A percentile compares a stretch with the other conserved stretches of the same genome.
Conservation (phyloP, 2,888 invertebrate genomes). For the Diaperis boleti region DNA sequence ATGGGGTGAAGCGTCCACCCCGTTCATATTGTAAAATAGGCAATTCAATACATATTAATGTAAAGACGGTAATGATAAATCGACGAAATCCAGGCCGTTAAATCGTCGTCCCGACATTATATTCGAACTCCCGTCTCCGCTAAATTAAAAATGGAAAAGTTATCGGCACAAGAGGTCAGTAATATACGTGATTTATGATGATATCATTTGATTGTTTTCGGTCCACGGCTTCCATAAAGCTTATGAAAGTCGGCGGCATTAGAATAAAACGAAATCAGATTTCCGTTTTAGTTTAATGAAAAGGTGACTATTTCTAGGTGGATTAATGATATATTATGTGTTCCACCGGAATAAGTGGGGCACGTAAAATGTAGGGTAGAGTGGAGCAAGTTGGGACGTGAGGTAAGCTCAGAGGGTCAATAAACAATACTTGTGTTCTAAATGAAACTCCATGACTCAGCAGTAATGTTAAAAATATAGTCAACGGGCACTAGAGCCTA, state of each 20-base stretch:
- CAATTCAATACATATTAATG: constrained; percentile 4
- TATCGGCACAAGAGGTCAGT: constrained; percentile 15
- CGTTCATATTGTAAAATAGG: background rate
- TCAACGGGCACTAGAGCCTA: too few species aligned
- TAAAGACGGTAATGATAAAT: constrained; percentile 21
- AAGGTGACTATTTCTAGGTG: constrained; percentile 11
- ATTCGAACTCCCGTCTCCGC: background rate
- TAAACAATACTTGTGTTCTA: too few species aligned
- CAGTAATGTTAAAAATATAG: too few species aligned
- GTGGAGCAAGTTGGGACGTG: too few species aligned
- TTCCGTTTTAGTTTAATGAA: constrained; percentile 31
- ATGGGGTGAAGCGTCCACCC: constrained; percentile 1
- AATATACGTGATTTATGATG: constrained; percentile 29
- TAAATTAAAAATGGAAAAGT: constrained; percentile 31
- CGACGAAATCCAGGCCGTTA: constrained; percentile 4
- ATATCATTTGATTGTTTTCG: constrained; percentile 28
- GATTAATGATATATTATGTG: too few species aligned
- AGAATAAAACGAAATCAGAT: constrained; percentile 29
- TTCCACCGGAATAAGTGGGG: too few species aligned
- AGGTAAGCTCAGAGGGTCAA: too few species aligned
- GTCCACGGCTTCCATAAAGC: constrained; percentile 17
- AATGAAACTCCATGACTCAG: too few species aligned
- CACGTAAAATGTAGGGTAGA: too few species aligned
- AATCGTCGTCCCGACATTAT: constrained; percentile 6
- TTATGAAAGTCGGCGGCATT: constrained; percentile 18